phyloP scores from a whole-genome alignment of 2,113 vertebrate species.

The Felis chaus region DNA sequence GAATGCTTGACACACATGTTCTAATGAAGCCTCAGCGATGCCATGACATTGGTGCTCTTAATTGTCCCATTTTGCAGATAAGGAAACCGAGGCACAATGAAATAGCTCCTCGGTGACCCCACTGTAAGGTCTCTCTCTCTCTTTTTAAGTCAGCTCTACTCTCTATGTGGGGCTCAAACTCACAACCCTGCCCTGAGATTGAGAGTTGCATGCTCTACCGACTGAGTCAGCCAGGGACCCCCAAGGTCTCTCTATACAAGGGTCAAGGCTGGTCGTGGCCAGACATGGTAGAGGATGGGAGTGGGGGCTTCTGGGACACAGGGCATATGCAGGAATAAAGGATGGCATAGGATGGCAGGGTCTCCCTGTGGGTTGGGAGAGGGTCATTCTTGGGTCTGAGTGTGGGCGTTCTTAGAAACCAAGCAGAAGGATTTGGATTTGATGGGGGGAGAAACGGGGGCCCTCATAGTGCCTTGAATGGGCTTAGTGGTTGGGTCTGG shows the following conservation, averaged over 20 bases:
- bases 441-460: neutral
- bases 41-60: neutral
- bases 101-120: neutral
- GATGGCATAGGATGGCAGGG: neutral
- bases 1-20: accelerated
- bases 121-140: neutral
- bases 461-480: neutral
- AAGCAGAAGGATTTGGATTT: neutral
- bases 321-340: neutral
- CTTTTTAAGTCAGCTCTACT: neutral
- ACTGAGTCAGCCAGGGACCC: no score
- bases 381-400: neutral
- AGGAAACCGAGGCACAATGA: neutral
- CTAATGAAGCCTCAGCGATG: neutral
- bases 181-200: no score
- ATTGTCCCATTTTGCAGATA: neutral
- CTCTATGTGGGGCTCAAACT: no score
- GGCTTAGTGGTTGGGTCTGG: no score
- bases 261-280: neutral
- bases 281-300: neutral
- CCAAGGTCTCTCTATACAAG: neutral
- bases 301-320: neutral
- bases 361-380: neutral
- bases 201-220: no score
- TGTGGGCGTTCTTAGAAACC: neutral